Conservation (phyloP, 2,113 vertebrate species). For the Larimichthys polyactis region DNA sequence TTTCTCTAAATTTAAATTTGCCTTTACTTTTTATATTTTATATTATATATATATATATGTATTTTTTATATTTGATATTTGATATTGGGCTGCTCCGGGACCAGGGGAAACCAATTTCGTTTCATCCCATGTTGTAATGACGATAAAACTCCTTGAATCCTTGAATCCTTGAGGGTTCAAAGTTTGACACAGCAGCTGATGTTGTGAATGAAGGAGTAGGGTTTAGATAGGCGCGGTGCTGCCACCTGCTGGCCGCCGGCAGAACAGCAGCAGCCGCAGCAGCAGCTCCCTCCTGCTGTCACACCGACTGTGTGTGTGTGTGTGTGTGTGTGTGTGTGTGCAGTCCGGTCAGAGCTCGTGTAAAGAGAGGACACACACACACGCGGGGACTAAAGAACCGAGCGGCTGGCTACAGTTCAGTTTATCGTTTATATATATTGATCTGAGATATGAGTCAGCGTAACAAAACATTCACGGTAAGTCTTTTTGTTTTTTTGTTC, state of each 20-base stretch:
- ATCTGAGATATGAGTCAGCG: conserved; percentile 69
- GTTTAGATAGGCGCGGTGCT: background rate
- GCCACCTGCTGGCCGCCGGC: conserved; percentile 13
- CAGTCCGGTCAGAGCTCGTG: background rate
- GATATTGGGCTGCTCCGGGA: no score
- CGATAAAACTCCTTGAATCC: no score
- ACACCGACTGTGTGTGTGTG: conserved; percentile 1
- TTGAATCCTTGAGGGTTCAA: no score
- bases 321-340: background rate
- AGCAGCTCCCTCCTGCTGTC: conserved; percentile 22
- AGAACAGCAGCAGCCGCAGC: background rate
- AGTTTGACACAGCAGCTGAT: no score
- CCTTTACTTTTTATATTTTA: no score
- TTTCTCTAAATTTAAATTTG: no score
- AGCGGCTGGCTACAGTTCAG: background rate
- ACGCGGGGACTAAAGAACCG: background rate
- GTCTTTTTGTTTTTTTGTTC: background rate
- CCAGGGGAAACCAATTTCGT: no score
- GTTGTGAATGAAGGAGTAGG: background rate
- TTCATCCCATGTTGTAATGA: no score
- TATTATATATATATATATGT: no score
- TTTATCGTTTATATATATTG: conserved; percentile 7
- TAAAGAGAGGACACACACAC: background rate
- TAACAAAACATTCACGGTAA: conserved; percentile 64
- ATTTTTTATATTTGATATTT: no score